Evolutionary conservation across 1,140 invertebrate genomes (phyloP).

Genomic region (Drosophila pallidifrons): DNA sequence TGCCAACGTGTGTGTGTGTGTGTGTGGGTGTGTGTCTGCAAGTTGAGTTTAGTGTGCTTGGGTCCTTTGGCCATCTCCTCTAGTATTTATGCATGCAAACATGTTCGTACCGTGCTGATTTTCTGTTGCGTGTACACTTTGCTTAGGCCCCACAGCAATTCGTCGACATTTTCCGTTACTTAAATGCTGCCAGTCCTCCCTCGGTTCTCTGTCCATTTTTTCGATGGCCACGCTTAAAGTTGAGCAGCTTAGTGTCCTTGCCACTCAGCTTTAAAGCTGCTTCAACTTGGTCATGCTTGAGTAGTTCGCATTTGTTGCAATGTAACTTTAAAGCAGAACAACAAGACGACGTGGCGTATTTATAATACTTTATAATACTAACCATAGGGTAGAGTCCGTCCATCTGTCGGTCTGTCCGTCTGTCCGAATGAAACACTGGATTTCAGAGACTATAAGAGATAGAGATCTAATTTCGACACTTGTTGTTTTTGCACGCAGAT

Average conservation of each 20-base stretch:
- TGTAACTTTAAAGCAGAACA: conserved; percentile 33
- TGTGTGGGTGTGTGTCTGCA: conserved; percentile 10
- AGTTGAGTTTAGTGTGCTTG: conserved; percentile 14
- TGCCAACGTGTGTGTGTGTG: background rate
- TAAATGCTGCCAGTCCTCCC: conserved; percentile 40
- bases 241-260: conserved; percentile 7
- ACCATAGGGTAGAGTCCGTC: too few species aligned
- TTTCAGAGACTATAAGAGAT: too few species aligned
- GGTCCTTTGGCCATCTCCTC: conserved; percentile 62
- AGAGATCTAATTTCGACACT: too few species aligned
- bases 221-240: conserved; percentile 20
- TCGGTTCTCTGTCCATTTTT: conserved; percentile 1
- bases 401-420: too few species aligned
- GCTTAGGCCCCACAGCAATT: conserved; percentile 57
- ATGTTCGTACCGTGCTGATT: conserved; percentile 73
- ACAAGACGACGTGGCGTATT: background rate
- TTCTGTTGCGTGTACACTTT: conserved; percentile 74
- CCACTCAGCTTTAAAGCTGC: conserved; percentile 55
- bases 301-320: conserved; percentile 7
- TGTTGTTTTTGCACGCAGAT: too few species aligned
- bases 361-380: too few species aligned
- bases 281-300: conserved; percentile 19
- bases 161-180: conserved; percentile 56
- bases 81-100: conserved; percentile 83
- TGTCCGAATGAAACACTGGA: too few species aligned